phyloP scores from a whole-genome alignment of 2,888 invertebrate genomes.

The Trichogramma evanescens region DNA sequence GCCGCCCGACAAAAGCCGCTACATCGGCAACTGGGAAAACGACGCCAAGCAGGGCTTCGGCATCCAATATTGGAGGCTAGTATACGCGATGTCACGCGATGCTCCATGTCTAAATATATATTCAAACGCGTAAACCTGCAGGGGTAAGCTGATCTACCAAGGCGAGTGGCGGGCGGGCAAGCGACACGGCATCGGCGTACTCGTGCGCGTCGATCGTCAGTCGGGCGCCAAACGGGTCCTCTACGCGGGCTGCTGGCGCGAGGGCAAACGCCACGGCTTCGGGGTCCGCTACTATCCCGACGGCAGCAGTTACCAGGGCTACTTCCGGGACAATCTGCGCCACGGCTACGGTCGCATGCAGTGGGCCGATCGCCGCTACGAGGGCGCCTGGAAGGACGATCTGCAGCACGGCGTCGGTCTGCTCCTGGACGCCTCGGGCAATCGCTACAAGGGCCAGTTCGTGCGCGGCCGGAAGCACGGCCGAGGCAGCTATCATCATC shows the following conservation, averaged over 20 bases:
- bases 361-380: constrained; percentile 54
- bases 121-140: neutral
- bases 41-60: constrained; percentile 48
- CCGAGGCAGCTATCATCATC: constrained; percentile 58
- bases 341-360: constrained; percentile 60
- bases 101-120: neutral
- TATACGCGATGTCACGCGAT: neutral
- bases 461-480: constrained; percentile 54
- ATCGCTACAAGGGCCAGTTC: constrained; percentile 63
- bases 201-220: constrained; percentile 31
- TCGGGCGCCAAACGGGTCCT: constrained; percentile 3
- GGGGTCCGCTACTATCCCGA: constrained; percentile 55
- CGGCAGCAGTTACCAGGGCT: constrained; percentile 57
- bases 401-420: constrained; percentile 52
- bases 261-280: constrained; percentile 54
- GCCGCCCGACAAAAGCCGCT: constrained; percentile 36
- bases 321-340: constrained; percentile 48
- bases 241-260: constrained; percentile 57
- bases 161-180: constrained; percentile 55
- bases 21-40: constrained; percentile 57
- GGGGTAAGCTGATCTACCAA: constrained; percentile 51
- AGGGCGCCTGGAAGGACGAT: constrained; percentile 55
- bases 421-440: constrained; percentile 49
- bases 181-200: constrained; percentile 56
- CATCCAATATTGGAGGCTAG: constrained; percentile 25